phyloP scores from a whole-genome alignment of 2,113 vertebrate species.

The Damaliscus lunatus region DNA sequence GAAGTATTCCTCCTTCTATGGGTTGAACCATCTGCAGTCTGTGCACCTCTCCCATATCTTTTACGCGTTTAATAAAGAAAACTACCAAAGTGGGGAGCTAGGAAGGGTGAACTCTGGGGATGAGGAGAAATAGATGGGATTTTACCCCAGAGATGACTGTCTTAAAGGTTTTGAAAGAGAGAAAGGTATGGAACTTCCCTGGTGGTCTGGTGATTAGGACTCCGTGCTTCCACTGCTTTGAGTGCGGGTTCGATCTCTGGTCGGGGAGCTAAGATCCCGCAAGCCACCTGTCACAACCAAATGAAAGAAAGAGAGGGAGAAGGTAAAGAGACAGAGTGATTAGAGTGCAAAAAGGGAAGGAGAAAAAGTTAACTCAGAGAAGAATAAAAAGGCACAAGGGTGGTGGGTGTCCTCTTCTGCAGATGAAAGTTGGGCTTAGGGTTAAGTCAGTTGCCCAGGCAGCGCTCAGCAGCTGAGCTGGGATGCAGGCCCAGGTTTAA shows the following conservation, averaged over 20 bases:
- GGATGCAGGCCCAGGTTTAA: neutral
- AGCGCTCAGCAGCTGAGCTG: neutral
- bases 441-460: too few species aligned
- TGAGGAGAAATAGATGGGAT: neutral
- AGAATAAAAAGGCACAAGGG: neutral
- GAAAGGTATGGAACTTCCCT: neutral
- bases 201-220: too few species aligned
- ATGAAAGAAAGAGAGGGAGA: neutral
- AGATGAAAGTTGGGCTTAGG: neutral
- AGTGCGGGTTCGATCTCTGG: fast-evolving
- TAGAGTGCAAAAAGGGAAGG: neutral
- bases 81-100: neutral
- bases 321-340: neutral
- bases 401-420: fast-evolving
- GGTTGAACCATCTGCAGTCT: neutral
- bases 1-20: fast-evolving
- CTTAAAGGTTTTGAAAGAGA: neutral
- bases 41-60: too few species aligned
- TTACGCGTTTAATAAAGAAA: neutral
- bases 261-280: fast-evolving
- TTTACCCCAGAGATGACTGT: neutral
- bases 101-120: neutral
- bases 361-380: neutral
- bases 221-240: neutral
- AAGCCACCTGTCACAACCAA: neutral